phyloP scores from a whole-genome alignment of 2,797 vertebrate species.

The Sorex maritimensis region DNA sequence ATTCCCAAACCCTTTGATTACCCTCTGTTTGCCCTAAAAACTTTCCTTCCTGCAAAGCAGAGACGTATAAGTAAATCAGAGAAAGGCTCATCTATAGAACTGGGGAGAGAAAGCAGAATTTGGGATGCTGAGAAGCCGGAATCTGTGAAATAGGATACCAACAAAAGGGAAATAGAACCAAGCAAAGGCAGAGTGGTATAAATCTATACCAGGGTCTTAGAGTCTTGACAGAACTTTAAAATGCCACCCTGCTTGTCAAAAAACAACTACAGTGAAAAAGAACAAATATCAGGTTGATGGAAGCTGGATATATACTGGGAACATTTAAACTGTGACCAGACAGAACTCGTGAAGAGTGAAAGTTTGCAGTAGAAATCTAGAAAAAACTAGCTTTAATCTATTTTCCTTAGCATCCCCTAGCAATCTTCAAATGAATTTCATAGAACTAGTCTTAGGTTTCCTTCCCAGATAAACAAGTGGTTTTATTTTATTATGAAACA shows the following conservation, averaged over 20 bases:
- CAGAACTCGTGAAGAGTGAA: background rate
- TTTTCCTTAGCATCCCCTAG: background rate
- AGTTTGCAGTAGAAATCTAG: background rate
- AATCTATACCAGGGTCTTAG: background rate
- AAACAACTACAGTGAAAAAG: slow-evolving; percentile 9
- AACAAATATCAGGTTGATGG: background rate
- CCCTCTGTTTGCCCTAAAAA: background rate
- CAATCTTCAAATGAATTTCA: background rate
- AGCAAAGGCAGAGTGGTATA: background rate
- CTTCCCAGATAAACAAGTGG: background rate
- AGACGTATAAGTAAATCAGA: background rate
- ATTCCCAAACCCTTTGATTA: background rate
- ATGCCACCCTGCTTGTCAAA: background rate
- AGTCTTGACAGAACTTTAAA: slow-evolving; percentile 6
- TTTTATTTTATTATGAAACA: background rate
- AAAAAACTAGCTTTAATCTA: background rate
- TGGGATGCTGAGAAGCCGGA: background rate
- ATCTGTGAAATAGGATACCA: background rate
- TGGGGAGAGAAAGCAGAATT: background rate
- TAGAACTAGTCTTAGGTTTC: background rate
- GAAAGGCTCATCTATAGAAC: background rate
- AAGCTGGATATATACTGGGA: background rate
- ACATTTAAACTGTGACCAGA: background rate
- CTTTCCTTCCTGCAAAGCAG: background rate
- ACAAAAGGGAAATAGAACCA: background rate